These are phyloP conservation scores for Electrophaes corylata DNA, from an alignment of 2,888 invertebrate species.

Conservation along the genomic window DNA sequence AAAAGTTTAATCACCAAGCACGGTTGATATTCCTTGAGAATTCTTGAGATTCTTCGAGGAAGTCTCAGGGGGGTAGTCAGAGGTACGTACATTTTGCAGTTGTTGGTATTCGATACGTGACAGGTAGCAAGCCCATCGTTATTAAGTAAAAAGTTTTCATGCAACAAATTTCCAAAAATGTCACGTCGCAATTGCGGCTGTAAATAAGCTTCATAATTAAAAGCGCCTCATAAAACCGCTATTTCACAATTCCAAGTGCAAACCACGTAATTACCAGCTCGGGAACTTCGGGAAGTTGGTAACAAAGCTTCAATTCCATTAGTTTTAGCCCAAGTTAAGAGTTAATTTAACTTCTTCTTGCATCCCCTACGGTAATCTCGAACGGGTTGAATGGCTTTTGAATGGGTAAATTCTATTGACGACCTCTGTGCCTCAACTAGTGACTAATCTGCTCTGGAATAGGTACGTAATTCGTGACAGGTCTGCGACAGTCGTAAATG, in stretches of 20 bases:
- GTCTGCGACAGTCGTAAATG: no score
- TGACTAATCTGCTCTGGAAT: background rate
- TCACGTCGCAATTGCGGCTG: background rate
- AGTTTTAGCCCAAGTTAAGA: constrained; percentile 9
- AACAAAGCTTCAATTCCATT: constrained; percentile 22
- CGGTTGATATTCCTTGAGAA: no score
- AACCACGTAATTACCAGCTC: constrained; percentile 24
- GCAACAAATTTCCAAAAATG: no score
- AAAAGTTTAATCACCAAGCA: no score
- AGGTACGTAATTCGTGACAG: no score
- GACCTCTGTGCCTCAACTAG: background rate
- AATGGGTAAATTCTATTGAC: background rate
- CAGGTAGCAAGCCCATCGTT: no score
- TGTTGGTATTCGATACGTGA: no score
- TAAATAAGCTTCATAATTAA: background rate
- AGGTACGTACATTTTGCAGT: no score
- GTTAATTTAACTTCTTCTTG: constrained; percentile 18
- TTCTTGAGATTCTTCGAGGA: no score
- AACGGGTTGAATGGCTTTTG: background rate
- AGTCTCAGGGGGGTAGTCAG: no score
- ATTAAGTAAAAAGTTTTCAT: no score
- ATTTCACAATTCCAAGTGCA: constrained; percentile 3
- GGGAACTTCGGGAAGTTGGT: constrained; percentile 1
- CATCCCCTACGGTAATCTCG: constrained; percentile 11
- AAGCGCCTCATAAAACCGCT: background rate